Evolutionary conservation across 1,140 invertebrate species (phyloP).

Genomic region (Chionoecetes opilio): DNA sequence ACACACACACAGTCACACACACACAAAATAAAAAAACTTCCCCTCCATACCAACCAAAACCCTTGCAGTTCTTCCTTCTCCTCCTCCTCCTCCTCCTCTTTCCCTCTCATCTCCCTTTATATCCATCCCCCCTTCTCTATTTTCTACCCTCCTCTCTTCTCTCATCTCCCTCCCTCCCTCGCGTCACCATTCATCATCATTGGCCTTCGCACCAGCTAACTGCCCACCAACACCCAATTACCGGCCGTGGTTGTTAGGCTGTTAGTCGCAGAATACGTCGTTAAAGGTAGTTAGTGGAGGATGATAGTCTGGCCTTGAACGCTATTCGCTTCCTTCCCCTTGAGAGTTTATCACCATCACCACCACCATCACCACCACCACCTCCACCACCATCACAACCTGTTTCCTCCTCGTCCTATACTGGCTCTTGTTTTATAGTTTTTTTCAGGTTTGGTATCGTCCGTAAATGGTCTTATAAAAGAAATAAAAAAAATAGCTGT

Average conservation of each 20-base stretch:
- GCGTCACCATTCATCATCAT: slow-evolving; percentile 66
- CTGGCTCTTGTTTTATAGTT: neutral
- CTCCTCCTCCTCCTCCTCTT: neutral
- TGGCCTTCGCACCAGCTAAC: slow-evolving; percentile 44
- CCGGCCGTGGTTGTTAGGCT: slow-evolving; percentile 60
- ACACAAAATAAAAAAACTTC: too few species aligned
- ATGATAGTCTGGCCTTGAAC: neutral
- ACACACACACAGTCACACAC: neutral
- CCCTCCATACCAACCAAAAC: neutral
- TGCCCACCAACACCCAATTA: slow-evolving; percentile 59
- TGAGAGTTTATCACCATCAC: too few species aligned
- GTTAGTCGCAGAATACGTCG: slow-evolving; percentile 60
- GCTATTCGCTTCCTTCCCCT: neutral
- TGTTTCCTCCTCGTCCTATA: too few species aligned
- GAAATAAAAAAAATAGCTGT: too few species aligned
- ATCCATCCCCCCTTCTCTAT: neutral
- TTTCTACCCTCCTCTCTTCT: slow-evolving; percentile 9
- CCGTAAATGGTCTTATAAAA: too few species aligned
- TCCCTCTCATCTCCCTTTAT: neutral
- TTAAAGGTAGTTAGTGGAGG: slow-evolving; percentile 66
- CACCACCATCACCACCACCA: too few species aligned
- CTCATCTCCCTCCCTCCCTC: neutral
- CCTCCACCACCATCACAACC: too few species aligned
- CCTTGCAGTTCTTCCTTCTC: too few species aligned
- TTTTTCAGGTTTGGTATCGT: neutral